These are phyloP conservation scores for Falco cherrug DNA, from an alignment of 2,797 vertebrate species.

Conservation along the genomic window DNA sequence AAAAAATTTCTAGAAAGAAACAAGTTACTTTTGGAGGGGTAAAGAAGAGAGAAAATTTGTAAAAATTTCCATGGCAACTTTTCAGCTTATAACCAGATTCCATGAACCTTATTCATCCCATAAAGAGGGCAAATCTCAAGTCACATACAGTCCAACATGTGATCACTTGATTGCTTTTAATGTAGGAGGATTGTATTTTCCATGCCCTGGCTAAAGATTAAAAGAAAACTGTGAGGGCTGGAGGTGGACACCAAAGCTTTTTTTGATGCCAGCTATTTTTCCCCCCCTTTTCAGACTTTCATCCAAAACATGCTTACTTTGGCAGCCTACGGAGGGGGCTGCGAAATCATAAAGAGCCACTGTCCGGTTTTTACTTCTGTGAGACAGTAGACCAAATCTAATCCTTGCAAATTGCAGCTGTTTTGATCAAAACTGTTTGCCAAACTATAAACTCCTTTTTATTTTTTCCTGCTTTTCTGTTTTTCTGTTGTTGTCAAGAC, in stretches of 20 bases:
- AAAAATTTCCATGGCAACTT: conserved; percentile 58
- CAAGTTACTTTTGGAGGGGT: neutral
- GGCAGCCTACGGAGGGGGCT: conserved; percentile 33
- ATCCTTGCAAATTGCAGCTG: conserved; percentile 22
- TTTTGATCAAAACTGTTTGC: conserved; percentile 19
- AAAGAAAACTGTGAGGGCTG: conserved; percentile 47
- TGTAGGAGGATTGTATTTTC: conserved; percentile 1
- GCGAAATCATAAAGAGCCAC: conserved; percentile 61
- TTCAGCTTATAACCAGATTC: conserved; percentile 38
- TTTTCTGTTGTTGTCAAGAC: neutral
- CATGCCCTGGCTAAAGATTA: conserved; percentile 53
- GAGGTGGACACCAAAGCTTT: conserved; percentile 44
- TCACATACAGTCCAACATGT: neutral
- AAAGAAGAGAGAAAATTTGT: neutral
- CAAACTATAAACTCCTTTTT: neutral
- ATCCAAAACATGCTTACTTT: conserved; percentile 70
- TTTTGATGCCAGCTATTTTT: conserved; percentile 37
- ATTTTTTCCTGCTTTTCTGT: rapidly evolving
- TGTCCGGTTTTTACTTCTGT: conserved; percentile 54
- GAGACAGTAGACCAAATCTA: conserved; percentile 57
- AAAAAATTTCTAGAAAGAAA: neutral
- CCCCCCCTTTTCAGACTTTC: conserved; percentile 31
- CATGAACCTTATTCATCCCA: conserved; percentile 16
- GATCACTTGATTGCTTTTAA: conserved; percentile 13
- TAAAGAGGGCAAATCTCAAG: conserved; percentile 26